Evolutionary conservation across 92 coral and sea anemone genomes (phyloP).

Genomic region (Montipora capitata): DNA sequence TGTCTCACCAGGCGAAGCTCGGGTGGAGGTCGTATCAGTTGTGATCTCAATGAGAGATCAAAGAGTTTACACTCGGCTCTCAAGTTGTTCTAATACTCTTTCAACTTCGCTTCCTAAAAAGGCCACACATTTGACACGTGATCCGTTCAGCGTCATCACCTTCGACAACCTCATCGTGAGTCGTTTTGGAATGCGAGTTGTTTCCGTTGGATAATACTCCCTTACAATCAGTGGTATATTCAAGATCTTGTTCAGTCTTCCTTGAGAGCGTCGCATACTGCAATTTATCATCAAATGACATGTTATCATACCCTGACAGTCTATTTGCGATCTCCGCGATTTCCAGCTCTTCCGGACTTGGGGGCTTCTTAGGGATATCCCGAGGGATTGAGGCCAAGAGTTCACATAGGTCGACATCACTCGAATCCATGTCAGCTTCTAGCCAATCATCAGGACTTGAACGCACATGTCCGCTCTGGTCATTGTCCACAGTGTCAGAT

Average conservation of each 20-base stretch:
- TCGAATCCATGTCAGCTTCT: conserved; percentile 56
- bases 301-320: conserved; percentile 86
- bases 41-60: not conserved
- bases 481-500: conserved; percentile 18
- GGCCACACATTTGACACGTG: conserved; percentile 52
- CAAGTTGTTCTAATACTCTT: not conserved
- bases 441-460: not conserved
- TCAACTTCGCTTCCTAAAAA: conserved; percentile 44
- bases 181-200: not conserved
- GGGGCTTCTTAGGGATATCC: conserved; percentile 67
- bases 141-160: conserved; percentile 25
- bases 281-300: conserved; percentile 78
- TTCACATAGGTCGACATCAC: conserved; percentile 83
- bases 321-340: conserved; percentile 76
- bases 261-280: conserved; percentile 58
- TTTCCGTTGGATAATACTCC: not conserved
- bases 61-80: not conserved
- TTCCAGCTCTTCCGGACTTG: conserved; percentile 76
- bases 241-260: conserved; percentile 27
- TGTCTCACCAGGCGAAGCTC: too few species aligned
- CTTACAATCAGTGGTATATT: not conserved
- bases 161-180: conserved; percentile 9
- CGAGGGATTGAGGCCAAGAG: conserved; percentile 84
- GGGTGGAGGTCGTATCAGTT: too few species aligned
- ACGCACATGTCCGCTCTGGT: not conserved